A percentile compares a stretch with the other conserved stretches of the same genome.
These are phyloP conservation scores for Ciconia nigra DNA, from an alignment of 2,797 vertebrate species.

Conservation along the genomic window DNA sequence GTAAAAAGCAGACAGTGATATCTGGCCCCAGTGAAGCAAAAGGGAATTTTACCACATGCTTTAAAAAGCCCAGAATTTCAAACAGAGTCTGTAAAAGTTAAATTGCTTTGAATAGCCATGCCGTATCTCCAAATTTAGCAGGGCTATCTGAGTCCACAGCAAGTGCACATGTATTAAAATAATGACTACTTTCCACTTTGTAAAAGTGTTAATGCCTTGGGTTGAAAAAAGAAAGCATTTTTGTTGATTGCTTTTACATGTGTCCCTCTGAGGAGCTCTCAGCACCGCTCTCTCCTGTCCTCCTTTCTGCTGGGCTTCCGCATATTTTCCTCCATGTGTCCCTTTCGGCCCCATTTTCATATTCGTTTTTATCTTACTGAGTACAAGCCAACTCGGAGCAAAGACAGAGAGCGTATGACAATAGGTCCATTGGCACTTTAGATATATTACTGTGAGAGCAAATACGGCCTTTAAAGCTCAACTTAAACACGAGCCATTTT, in stretches of 20 bases:
- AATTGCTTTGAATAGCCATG: conserved; percentile 17
- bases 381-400: background rate
- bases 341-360: background rate
- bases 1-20: background rate
- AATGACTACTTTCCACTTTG: background rate
- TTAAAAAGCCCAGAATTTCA: conserved; percentile 32
- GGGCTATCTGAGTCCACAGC: conserved; percentile 17
- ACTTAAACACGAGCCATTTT: background rate
- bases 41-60: conserved; percentile 20
- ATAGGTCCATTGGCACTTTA: background rate
- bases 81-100: conserved; percentile 17
- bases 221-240: background rate
- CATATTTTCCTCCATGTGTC: background rate
- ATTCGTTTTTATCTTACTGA: background rate
- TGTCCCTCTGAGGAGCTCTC: background rate
- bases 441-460: background rate
- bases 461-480: background rate
- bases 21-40: conserved; percentile 28
- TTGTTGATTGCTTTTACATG: background rate
- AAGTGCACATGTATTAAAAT: background rate
- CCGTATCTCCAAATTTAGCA: background rate
- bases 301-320: background rate
- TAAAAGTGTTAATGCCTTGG: background rate
- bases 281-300: background rate
- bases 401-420: background rate